Base-by-base conservation (phyloP, 2,113 vertebrate genomes). In the Microcebus tavaratra region DNA sequence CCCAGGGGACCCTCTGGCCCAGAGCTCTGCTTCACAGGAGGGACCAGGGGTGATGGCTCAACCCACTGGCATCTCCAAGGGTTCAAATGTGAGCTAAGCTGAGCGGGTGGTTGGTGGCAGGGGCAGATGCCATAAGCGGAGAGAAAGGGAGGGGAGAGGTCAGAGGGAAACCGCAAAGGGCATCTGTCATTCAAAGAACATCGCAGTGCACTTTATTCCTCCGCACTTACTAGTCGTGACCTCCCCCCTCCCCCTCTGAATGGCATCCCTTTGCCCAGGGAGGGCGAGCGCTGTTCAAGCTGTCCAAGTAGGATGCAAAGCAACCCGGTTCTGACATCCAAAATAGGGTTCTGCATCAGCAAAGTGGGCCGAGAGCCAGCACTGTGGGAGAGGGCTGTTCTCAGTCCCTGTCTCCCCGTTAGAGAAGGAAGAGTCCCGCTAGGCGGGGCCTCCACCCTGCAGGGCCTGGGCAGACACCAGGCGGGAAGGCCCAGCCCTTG, bases 121-220 rank as follows among this genome's bases (percentile, higher is more conserved):
- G 81, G 57, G 57, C 27, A 59, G 42, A 31, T 34, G 48, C 57
- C 70, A 6, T 1, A 5, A 4, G 13, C 39, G 0, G 48, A 79
- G 61, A n/a, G 55, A 7, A n/a, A 21, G 18, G 27, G 36, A 14
- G 1, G 27, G 67, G 27, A 55, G 50, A 80, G 82, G 57, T 21
- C 15, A 27, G 10, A 57, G 11, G 6, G 6, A 48, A 65, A 39
- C 14, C 14, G 27, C 6, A 36, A 50, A 76, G n/a, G 48, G 23
- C 34, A n/a, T 36, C 10, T 53, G 31, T 65, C 29, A 23, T 59
- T 65, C 63, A 68, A 2, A 10, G 63, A 42, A 25, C 34, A 20
- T 1, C 4, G 27, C 5, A 2, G 17, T 25, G 17, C 1, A 4
- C 4, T 68, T 11, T 3, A 8, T 9, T 68, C 65, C 15, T 75